Percentiles rank a stretch among this genome's conserved stretches.
phyloP scores from a whole-genome alignment of 35 echinoderm and acorn worm genomes.

The Ophioderma brevispina region DNA sequence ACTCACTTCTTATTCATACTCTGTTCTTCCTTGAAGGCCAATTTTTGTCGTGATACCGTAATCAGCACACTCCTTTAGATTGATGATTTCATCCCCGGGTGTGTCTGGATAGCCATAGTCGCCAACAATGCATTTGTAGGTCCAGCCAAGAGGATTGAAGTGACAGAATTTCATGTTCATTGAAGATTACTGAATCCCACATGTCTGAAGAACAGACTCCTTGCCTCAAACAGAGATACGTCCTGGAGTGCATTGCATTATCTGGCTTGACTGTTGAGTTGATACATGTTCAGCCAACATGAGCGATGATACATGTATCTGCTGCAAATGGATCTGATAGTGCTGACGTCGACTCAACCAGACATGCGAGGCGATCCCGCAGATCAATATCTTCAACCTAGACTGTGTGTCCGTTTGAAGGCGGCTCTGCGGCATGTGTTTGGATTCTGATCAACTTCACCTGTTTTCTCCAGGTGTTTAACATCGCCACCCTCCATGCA shows the following conservation, averaged over 20 bases:
- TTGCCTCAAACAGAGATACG: not conserved
- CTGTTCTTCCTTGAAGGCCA: too few species aligned
- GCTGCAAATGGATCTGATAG: not conserved
- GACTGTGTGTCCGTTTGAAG: slow-evolving; percentile 15
- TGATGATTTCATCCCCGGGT: slow-evolving; percentile 23
- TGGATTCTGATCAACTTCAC: slow-evolving; percentile 18
- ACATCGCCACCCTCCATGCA: slow-evolving; percentile 18
- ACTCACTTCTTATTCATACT: too few species aligned
- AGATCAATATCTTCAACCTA: slow-evolving; percentile 16
- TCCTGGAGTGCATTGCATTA: slow-evolving; percentile 10
- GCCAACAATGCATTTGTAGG: slow-evolving; percentile 13
- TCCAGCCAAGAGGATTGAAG: not conserved
- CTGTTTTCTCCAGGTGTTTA: slow-evolving; percentile 16
- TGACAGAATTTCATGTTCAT: not conserved
- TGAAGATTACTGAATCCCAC: slow-evolving; percentile 2
- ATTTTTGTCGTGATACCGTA: too few species aligned
- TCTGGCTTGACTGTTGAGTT: not conserved
- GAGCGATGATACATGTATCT: slow-evolving; percentile 36
- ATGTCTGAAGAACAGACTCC: slow-evolving; percentile 10
- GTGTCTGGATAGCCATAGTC: too few species aligned
- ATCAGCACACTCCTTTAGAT: slow-evolving; percentile 21
- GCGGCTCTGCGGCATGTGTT: not conserved
- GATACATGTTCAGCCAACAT: slow-evolving; percentile 2
- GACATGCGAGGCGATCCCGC: not conserved
- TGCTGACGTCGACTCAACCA: slow-evolving; percentile 30